Percentiles rank a stretch among this genome's conserved stretches.
Conservation (phyloP, 1,140 invertebrate genomes). For the Rhagoletis pomonella region DNA sequence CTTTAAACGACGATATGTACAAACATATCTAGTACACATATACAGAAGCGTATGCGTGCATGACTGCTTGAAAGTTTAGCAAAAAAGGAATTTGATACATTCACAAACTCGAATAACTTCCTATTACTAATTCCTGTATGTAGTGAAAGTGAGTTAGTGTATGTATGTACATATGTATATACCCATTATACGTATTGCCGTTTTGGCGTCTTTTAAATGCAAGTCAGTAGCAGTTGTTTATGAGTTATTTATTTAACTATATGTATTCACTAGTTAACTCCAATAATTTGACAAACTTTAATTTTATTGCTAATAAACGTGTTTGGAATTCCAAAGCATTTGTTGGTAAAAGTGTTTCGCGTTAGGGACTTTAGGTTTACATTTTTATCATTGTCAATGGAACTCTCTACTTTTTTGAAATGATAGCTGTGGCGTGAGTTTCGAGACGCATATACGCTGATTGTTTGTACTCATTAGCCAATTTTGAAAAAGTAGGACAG, state of each 20-base stretch:
- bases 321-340: neutral
- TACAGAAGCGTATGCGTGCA: neutral
- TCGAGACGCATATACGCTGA: too few species aligned
- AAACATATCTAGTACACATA: neutral
- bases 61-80: constrained; percentile 17
- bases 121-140: neutral
- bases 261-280: neutral
- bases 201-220: neutral
- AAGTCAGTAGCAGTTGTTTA: neutral
- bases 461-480: too few species aligned
- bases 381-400: too few species aligned
- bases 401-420: too few species aligned
- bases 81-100: neutral
- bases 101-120: neutral
- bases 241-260: neutral
- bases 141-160: too few species aligned
- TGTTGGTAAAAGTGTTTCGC: too few species aligned
- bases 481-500: too few species aligned
- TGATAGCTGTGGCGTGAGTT: too few species aligned
- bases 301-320: constrained; percentile 17
- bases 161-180: neutral
- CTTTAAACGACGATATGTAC: neutral
- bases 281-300: neutral
- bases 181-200: neutral
- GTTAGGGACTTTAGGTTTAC: too few species aligned